phyloP scores from a whole-genome alignment of 2,797 vertebrate genomes.

The Acanthurus tractus region DNA sequence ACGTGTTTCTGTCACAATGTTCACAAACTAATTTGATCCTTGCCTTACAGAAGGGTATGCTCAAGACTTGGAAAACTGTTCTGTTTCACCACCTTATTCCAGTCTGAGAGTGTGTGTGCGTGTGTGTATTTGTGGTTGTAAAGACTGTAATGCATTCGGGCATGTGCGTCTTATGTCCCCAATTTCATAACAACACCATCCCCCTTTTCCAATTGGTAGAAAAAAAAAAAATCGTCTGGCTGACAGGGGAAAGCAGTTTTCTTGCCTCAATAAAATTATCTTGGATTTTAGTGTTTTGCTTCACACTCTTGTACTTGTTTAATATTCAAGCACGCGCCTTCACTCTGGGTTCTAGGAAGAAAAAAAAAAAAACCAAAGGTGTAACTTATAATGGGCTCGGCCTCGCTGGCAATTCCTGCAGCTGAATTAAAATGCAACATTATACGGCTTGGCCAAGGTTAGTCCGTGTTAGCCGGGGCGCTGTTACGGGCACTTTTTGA shows the following conservation, averaged over 20 bases:
- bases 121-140: slow-evolving; percentile 37
- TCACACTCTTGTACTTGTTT: slow-evolving; percentile 78
- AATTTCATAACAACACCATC: slow-evolving; percentile 46
- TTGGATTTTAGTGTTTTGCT: slow-evolving; percentile 83
- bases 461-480: slow-evolving; percentile 76
- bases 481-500: slow-evolving; percentile 86
- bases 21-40: slow-evolving; percentile 32
- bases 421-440: slow-evolving; percentile 87
- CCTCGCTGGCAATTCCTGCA: slow-evolving; percentile 74
- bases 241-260: slow-evolving; percentile 74
- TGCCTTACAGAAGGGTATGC: background rate
- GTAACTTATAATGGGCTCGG: slow-evolving; percentile 78
- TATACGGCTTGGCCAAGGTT: slow-evolving; percentile 82
- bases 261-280: slow-evolving; percentile 82
- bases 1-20: slow-evolving; percentile 29
- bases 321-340: slow-evolving; percentile 72
- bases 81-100: background rate
- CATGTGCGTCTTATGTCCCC: slow-evolving; percentile 57
- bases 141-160: slow-evolving; percentile 43
- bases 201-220: no score
- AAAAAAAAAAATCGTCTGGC: slow-evolving; percentile 77
- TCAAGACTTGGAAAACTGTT: slow-evolving; percentile 25
- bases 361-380: slow-evolving; percentile 65
- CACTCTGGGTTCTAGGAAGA: slow-evolving; percentile 36
- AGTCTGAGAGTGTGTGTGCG: slow-evolving; percentile 1